Evolutionary conservation across 2,888 invertebrate species (phyloP).

Genomic region (Ametastegia equiseti): DNA sequence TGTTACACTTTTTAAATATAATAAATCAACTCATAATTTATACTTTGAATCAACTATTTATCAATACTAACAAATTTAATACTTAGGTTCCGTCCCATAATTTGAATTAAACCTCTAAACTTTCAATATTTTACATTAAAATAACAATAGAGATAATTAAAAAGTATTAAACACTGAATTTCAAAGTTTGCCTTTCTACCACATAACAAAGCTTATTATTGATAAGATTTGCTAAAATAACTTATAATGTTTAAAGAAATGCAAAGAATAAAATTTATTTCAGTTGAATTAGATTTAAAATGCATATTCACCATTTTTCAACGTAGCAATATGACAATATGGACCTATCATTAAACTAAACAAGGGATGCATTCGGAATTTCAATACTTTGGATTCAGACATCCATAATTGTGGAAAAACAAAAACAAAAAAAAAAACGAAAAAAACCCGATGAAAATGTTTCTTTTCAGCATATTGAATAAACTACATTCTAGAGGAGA

Average conservation of each 20-base stretch:
- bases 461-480: not conserved
- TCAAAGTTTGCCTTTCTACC: not conserved
- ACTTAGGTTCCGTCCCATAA: not conserved
- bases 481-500: slow-evolving; percentile 1
- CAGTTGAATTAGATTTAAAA: not conserved
- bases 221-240: not conserved
- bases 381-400: not conserved
- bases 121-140: not conserved
- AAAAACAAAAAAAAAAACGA: too few species aligned
- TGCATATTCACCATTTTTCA: not conserved
- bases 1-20: slow-evolving; percentile 18
- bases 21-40: not conserved
- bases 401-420: not conserved
- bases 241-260: not conserved
- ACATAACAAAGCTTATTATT: not conserved
- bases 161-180: not conserved
- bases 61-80: slow-evolving; percentile 24
- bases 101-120: not conserved
- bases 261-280: not conserved
- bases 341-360: too few species aligned
- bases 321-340: not conserved
- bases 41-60: slow-evolving; percentile 20
- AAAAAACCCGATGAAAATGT: slow-evolving; percentile 10
- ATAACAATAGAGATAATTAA: not conserved
- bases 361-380: not conserved